A percentile compares a stretch with the other conserved stretches of the same genome.
Evolutionary conservation across 1,140 invertebrate species (phyloP).

Genomic region (Gyrodactylus bullatarudis): DNA sequence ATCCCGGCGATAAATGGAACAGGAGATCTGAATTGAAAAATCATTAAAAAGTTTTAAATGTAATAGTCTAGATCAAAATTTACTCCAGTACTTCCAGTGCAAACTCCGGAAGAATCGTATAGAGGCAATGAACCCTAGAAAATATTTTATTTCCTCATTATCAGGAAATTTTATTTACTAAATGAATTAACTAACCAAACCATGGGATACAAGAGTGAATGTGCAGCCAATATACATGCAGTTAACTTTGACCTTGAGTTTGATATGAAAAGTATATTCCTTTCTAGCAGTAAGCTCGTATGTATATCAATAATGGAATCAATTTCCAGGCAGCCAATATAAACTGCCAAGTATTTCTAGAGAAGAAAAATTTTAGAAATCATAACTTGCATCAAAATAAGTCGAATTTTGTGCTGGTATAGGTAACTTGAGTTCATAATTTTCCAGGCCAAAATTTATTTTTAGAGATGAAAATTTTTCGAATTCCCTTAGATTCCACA

Average conservation of each 20-base stretch:
- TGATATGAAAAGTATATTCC: neutral
- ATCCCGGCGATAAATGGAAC: neutral
- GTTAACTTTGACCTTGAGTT: neutral
- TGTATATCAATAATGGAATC: too few relatives aligned
- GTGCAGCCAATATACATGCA: neutral
- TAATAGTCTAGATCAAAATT: neutral
- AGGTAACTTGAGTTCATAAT: neutral
- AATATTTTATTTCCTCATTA: neutral
- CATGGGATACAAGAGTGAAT: neutral
- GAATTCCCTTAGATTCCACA: neutral
- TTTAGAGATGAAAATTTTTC: neutral
- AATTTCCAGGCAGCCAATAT: too few relatives aligned
- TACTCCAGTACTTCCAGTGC: neutral
- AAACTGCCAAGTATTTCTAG: neutral
- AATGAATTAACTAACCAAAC: neutral
- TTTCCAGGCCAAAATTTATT: neutral
- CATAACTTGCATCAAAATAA: neutral
- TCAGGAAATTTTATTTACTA: neutral
- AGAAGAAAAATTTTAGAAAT: neutral
- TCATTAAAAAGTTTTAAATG: neutral
- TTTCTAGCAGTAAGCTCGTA: neutral
- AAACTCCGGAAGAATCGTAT: neutral
- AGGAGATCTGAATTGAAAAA: neutral
- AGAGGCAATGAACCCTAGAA: neutral
- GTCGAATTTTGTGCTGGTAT: neutral